Evolutionary conservation across 2,797 vertebrate species (phyloP).

Genomic region (Synaphobranchus kaupii): DNA sequence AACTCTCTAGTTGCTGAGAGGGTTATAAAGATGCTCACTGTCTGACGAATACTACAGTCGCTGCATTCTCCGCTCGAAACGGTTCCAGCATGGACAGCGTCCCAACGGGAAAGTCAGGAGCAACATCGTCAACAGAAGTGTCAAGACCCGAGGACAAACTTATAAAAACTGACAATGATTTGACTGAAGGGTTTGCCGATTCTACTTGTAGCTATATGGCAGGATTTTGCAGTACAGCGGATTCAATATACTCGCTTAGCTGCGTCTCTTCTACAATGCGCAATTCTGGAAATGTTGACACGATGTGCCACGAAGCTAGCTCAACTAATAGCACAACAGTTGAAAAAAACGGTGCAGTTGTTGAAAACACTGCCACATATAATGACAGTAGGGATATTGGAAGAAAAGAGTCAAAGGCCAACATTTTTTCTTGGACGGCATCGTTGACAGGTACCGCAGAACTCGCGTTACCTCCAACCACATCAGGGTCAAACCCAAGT

Average conservation of each 20-base stretch:
- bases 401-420: constrained; percentile 57
- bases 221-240: constrained; percentile 43
- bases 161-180: constrained; percentile 38
- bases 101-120: constrained; percentile 50
- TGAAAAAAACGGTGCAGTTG: constrained; percentile 51
- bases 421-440: constrained; percentile 54
- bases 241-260: constrained; percentile 10
- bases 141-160: constrained; percentile 36
- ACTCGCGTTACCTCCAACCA: not conserved
- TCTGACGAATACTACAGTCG: constrained; percentile 9
- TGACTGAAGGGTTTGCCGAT: constrained; percentile 49
- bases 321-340: constrained; percentile 35
- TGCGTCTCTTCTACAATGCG: constrained; percentile 54
- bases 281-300: constrained; percentile 56
- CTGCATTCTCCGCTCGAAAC: not conserved
- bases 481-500: constrained; percentile 25
- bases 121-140: constrained; percentile 47
- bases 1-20: not conserved
- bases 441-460: constrained; percentile 36
- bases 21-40: not conserved
- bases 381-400: constrained; percentile 55
- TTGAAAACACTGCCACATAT: constrained; percentile 40
- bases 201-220: constrained; percentile 14
- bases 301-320: constrained; percentile 44
- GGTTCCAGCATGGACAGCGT: constrained; percentile 50